These are phyloP conservation scores for Castor canadensis DNA, from an alignment of 2,113 vertebrate genomes.

Conservation along the genomic window DNA sequence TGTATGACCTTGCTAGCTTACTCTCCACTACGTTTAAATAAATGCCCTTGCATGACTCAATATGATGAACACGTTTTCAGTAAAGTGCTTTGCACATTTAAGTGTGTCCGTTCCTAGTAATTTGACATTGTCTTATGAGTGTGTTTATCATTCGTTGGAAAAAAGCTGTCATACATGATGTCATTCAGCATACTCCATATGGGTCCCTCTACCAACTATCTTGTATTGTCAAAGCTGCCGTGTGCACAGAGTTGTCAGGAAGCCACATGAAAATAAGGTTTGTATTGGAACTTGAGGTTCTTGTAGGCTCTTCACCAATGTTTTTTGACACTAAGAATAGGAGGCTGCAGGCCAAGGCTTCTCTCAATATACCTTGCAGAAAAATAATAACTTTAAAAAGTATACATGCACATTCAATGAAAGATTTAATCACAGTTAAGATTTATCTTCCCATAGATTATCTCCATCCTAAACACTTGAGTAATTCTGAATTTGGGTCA, in stretches of 20 bases:
- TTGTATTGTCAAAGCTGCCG: background rate
- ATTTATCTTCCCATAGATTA: constrained; percentile 38
- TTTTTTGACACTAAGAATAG: too few species aligned
- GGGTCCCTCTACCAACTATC: background rate
- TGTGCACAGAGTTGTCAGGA: background rate
- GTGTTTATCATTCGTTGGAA: background rate
- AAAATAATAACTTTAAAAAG: background rate
- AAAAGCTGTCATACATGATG: background rate
- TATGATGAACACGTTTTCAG: background rate
- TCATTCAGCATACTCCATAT: background rate
- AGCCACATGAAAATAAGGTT: background rate
- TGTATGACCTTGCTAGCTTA: background rate
- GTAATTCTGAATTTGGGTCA: background rate
- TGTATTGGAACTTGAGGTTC: background rate
- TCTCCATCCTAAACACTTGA: background rate
- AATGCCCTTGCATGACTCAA: background rate
- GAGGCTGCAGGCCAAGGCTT: background rate
- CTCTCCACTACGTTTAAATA: background rate
- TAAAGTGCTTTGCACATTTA: background rate
- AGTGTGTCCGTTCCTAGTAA: background rate
- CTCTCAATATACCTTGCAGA: background rate
- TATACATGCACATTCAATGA: too few species aligned
- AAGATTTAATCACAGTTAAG: background rate
- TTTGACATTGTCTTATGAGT: background rate
- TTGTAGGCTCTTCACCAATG: background rate